Base-by-base conservation (phyloP, 2,888 invertebrate genomes). In the Dryomyza anilis region DNA sequence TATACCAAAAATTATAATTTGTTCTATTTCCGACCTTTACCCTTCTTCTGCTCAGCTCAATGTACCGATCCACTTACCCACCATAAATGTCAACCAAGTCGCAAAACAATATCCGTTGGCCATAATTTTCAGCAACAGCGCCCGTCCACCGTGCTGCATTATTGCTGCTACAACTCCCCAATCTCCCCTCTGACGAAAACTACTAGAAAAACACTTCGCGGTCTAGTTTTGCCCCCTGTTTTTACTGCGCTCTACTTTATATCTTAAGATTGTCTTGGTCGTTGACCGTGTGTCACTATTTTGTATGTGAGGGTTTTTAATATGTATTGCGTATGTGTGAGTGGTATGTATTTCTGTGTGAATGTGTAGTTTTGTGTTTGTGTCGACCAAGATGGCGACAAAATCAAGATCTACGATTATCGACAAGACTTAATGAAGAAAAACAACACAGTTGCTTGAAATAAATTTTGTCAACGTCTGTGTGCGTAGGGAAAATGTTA, bases 331-430 rank as follows among this genome's bases (percentile, higher is more conserved):
- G 14, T 14, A n/a, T 6, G 48, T 21, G 48, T 21, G 10, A 21
- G 21, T 21, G 6, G 21, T 21, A 14, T 36, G 36, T 19, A 19
- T 36, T 12, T 23, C 6, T 6, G 30, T 53, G 16, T 45, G 45
- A 21, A 2, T 21, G 29, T 19, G 16, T 30, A 23, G 16, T 12
- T 55, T n/a, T 55, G 55, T 55, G 55, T 55, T 55, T 30, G 33
- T 33, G 55, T 30, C 55, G 30, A 23, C 23, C 48, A 55, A 33
- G 30, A 19, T 55, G 48, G 60, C 60, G 60, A 60, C 50, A 60
- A 60, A 59, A 60, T 60, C 60, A 60, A 60, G 60, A 60, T 60
- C 50, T 61, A 61, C 52, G 61, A 61, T 60, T 60, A 60, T 60
- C 60, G 60, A 60, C 45, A 39, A 45, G 45, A 45, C 45, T 45